Base-by-base conservation (phyloP, 2,113 vertebrate genomes). In the Pristiophorus japonicus region DNA sequence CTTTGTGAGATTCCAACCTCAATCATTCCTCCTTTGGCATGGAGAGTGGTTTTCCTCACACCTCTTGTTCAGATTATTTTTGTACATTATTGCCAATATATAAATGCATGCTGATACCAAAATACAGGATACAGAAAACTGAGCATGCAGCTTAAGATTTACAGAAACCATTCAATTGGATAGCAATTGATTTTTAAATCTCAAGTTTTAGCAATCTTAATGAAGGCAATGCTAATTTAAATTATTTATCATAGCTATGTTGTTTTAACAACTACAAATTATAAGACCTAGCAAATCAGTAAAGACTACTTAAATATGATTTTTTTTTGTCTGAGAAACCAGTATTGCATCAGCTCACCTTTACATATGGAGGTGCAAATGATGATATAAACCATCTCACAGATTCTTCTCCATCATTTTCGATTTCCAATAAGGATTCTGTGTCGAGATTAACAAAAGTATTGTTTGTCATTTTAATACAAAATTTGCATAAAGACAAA, bases 321-420 rank as follows among this genome's bases (percentile, higher is more conserved):
- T 30, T 70, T 1, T 27, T 81, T 81, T 78, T 14, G 18, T 22
- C 16, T 81, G 14, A 42, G 16, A 81, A 81, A 42, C 78, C 18
- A 14, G 42, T 42, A 81, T 42, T 81, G 38, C 18, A 47, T 38
- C 92, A 91, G 97, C 97, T 97, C 96, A 99, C 99, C 98, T 99
- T 99, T 94, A 98, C 98, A 95, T 99, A 99, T 0, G 99, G 97
- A 92, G 99, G 98, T 92, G 98, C 98, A 96, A 99, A 98, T 55
- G 98, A 99, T 8, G 98, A 98, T 94, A 99, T 97, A 96, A 98
- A 97, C 99, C 99, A 99, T 96, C 98, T 98, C 51, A 99, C 97
- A 4, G 97, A 98, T 88, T 97, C 97, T 66, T 97, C 96, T 24
- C 98, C 98, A 55, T 97, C 96, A 96, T 99, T 99, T 96, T 98